Evolutionary conservation across 2,888 invertebrate genomes (phyloP).

Genomic region (Pterobdella sp.): DNA sequence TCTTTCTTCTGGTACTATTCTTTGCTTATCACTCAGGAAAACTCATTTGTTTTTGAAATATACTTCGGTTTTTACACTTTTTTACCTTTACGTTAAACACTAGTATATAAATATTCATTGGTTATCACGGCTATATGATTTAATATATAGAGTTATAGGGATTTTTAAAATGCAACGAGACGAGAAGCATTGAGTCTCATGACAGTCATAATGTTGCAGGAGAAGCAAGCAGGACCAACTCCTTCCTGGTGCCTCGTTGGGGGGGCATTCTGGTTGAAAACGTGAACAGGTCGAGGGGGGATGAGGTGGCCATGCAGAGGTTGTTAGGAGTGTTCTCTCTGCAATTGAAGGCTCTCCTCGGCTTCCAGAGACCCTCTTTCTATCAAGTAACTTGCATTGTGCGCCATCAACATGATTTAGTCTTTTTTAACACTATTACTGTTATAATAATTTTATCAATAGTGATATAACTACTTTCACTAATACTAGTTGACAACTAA

Average conservation of each 20-base stretch:
- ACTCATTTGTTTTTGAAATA: no score
- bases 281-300: constrained; percentile 38
- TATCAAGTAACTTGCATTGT: not conserved
- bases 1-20: constrained; percentile 32
- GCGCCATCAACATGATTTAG: not conserved
- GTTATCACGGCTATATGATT: no score
- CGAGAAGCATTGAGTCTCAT: no score
- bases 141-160: no score
- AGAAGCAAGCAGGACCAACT: constrained; percentile 42
- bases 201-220: constrained; percentile 13
- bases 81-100: no score
- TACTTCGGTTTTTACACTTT: no score
- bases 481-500: not conserved
- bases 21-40: not conserved
- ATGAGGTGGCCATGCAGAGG: constrained; percentile 55
- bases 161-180: no score
- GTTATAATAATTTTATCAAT: not conserved
- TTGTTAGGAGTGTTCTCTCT: constrained; percentile 71
- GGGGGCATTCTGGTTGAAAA: constrained; percentile 72
- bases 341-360: constrained; percentile 67
- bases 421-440: not conserved
- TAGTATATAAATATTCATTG: no score
- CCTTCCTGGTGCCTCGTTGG: constrained; percentile 62
- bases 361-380: constrained; percentile 45
- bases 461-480: not conserved